These are phyloP conservation scores for Drosophila subpulchrella DNA, from an alignment of 1,140 invertebrate genomes.

Conservation along the genomic window DNA sequence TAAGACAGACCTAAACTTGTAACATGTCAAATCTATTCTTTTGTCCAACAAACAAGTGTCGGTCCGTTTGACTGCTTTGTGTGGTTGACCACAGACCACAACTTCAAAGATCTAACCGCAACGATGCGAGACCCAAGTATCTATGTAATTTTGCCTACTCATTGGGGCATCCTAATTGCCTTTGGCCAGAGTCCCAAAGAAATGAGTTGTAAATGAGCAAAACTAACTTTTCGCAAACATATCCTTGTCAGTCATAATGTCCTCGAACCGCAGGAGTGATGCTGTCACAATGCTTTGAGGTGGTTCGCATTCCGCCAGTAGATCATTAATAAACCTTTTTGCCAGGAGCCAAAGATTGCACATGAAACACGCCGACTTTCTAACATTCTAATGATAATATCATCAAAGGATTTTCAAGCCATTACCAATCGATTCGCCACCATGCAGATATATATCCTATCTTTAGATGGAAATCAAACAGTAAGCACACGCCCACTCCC, in stretches of 20 bases:
- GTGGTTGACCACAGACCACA: background rate
- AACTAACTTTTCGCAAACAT: slow-evolving; percentile 44
- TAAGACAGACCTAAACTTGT: background rate
- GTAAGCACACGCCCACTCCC: slow-evolving; percentile 67
- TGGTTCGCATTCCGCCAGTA: slow-evolving; percentile 16
- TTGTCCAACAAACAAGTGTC: slow-evolving; percentile 18
- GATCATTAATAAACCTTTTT: slow-evolving; percentile 68
- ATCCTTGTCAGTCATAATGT: slow-evolving; percentile 27
- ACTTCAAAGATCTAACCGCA: slow-evolving; percentile 64
- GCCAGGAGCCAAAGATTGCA: slow-evolving; percentile 24
- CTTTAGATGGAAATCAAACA: slow-evolving; percentile 70
- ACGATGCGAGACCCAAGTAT: background rate
- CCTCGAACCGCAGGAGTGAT: slow-evolving; percentile 28
- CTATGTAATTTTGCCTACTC: slow-evolving; percentile 53
- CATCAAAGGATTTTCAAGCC: slow-evolving; percentile 55
- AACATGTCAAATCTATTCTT: background rate
- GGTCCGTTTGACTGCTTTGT: slow-evolving; percentile 45
- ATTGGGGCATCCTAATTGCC: slow-evolving; percentile 75
- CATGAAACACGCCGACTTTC: slow-evolving; percentile 57
- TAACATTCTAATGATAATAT: slow-evolving; percentile 75
- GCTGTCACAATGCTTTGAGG: slow-evolving; percentile 60
- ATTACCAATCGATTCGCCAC: slow-evolving; percentile 67
- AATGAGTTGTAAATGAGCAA: slow-evolving; percentile 82
- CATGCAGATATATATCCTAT: slow-evolving; percentile 21
- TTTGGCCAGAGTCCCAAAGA: slow-evolving; percentile 75